Evolutionary conservation across 2,797 vertebrate species (phyloP).

Genomic region (Amblyopsis hoosieri): DNA sequence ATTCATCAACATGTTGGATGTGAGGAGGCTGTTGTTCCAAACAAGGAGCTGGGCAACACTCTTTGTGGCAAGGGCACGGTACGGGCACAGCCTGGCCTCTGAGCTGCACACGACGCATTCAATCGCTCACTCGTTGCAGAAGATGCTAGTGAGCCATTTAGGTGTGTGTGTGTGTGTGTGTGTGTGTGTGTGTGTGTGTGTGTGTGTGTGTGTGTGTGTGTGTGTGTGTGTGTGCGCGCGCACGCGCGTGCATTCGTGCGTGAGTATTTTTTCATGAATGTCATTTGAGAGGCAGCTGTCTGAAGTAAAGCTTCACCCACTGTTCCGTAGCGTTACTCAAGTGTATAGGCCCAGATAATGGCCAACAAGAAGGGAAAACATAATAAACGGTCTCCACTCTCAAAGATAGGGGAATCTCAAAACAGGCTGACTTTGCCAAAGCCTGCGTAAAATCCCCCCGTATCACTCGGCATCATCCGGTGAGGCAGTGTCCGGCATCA

Average conservation of each 20-base stretch:
- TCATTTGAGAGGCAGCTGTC: slow-evolving; percentile 59
- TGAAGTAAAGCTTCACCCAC: slow-evolving; percentile 39
- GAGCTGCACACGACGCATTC: slow-evolving; percentile 67
- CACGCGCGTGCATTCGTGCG: slow-evolving; percentile 19
- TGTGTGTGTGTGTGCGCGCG: no score
- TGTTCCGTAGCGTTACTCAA: slow-evolving; percentile 38
- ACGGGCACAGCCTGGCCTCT: slow-evolving; percentile 65
- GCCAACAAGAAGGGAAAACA: slow-evolving; percentile 38
- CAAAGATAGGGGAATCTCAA: slow-evolving; percentile 39
- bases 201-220: slow-evolving; percentile 2
- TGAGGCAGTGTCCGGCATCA: slow-evolving; percentile 46
- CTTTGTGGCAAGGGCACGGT: slow-evolving; percentile 44
- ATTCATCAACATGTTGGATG: no score
- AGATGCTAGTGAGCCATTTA: slow-evolving; percentile 57
- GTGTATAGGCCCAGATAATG: slow-evolving; percentile 16
- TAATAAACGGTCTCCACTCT: slow-evolving; percentile 34
- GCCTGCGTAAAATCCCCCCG: slow-evolving; percentile 34
- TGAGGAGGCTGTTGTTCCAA: slow-evolving; percentile 46
- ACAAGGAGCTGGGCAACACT: slow-evolving; percentile 50
- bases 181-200: slow-evolving; percentile 23
- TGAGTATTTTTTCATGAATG: slow-evolving; percentile 31
- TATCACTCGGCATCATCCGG: slow-evolving; percentile 47
- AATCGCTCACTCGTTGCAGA: slow-evolving; percentile 46
- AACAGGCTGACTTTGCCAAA: slow-evolving; percentile 12
- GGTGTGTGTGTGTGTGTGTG: slow-evolving; percentile 11